Evolutionary conservation across 1,140 invertebrate genomes (phyloP), one percentile per base, ranked within the genome.

Genomic region (Formica selysi): DNA sequence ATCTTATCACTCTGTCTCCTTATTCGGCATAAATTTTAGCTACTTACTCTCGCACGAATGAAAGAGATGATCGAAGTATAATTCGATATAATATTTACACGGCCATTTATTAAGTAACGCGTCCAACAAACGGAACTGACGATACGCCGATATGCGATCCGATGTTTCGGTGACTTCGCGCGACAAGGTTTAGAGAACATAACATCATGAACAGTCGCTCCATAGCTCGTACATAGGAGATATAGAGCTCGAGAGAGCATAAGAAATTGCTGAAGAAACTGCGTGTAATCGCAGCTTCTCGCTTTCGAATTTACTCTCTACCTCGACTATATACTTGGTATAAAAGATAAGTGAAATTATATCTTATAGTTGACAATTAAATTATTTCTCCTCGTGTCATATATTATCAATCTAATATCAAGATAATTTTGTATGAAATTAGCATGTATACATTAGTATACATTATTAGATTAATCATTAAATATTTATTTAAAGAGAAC

Each of bases 71-170:
- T 76, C 70, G 59, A 89, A 89, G 64, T 91, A 51, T 51, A 81
- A 85, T 81, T 76, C 78, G 61, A 64, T 81, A 59, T 79, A 64
- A 65, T 91, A 91, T 91, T 91, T 91, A 91, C 90, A 91, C 86
- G 54, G 71, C 29, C 68, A 44, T 62, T 86, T 62, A 73, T 65
- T 59, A 38, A 51, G 62, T 48, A 70, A 68, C 74, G 83, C 76
- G 67, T 59, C 84, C 70, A 84, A 89, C 41, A 11, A 51, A 73
- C 54, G 54, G 76, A 86, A 86, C 70, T 81, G 83, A n/a, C 87
- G 78, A 57, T 44, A 41, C 71, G 59, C 61, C 84, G 78, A 89
- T 65, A 67, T 73, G 80, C 76, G 86, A 89, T 78, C 54, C 79
- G 88, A 76, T 64, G 16, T 19, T 51, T 51, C 16, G 48, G 4